phyloP scores from a whole-genome alignment of 2,888 invertebrate species.

The Fragum whitleyi region DNA sequence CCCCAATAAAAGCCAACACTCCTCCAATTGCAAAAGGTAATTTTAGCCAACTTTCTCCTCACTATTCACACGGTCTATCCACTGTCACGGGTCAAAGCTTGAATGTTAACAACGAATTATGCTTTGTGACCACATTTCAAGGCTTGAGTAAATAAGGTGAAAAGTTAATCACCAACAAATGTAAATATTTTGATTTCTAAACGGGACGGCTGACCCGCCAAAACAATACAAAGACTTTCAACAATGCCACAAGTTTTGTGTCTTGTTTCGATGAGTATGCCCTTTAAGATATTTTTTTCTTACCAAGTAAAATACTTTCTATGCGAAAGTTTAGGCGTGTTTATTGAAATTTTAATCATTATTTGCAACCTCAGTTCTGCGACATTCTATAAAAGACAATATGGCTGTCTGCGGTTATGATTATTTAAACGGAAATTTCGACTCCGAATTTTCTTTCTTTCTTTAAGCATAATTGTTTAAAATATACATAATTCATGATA shows the following conservation, averaged over 20 bases:
- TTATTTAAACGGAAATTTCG: constrained; percentile 21
- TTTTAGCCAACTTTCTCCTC: no score
- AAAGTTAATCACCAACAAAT: constrained; percentile 5
- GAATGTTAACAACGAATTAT: no score
- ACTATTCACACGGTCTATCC: no score
- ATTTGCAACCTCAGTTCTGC: constrained; percentile 38
- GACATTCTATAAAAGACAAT: constrained; percentile 58
- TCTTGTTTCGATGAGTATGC: neutral
- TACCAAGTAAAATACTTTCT: constrained; percentile 44
- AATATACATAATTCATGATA: no score
- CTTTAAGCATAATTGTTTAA: no score
- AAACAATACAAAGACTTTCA: constrained; percentile 40
- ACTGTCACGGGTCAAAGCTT: no score
- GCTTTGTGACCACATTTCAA: constrained; percentile 7
- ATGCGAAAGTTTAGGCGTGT: neutral
- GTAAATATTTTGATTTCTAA: constrained; percentile 42
- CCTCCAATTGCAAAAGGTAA: no score
- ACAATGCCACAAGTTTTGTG: neutral
- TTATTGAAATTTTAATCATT: neutral
- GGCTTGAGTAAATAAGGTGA: constrained; percentile 15
- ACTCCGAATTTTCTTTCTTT: constrained; percentile 6
- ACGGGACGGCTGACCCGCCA: constrained; percentile 53
- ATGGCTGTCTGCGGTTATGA: constrained; percentile 64
- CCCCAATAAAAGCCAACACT: no score
- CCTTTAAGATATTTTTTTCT: constrained; percentile 13